Evolutionary conservation across 2,113 vertebrate species (phyloP), one percentile per base, ranked within the genome.

Genomic region (Onychostruthus taczanowskii): DNA sequence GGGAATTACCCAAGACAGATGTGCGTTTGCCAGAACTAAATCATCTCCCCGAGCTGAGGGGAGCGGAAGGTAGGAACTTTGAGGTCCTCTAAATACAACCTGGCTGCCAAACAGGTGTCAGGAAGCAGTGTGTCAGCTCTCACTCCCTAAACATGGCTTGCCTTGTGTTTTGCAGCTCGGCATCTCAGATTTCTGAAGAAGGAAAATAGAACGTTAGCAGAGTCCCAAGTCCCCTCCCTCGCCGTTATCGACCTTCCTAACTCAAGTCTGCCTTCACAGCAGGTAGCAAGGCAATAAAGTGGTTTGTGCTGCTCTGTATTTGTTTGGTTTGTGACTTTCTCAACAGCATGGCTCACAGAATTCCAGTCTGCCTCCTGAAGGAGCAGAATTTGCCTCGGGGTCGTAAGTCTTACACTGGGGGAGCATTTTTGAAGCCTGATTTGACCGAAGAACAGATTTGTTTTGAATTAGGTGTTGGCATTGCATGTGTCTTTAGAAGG

Each of bases 161-260:
- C 13, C 9, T 68, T 83, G 61, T 64, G 35, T 81, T 94, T 76
- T 94, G 52, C 93, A 98, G 98, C 56, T 9, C 86, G 87, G 91
- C 97, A 97, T 85, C 95, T 96, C 79, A 98, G 97, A 52, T 88
- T 97, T 39, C 82, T 95, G 69, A 98, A 94, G 88, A 98, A 98
- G 94, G 98, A 98, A 55, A 98, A 93, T 21, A 98, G 96, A 96
- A 93, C 16, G 5, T 59, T 96, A 88, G 93, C 91, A 35, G 98
- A 98, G 55, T 97, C 97, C 93, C 96, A 90, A 43, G 98, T 98
- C 43, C 98, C 98, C 7, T 98, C 98, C 47, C 97, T 98, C 27
- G 96, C 98, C 47, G 70, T 97, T 52, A 68, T 98, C 39, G 97
- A 98, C 55, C 87, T 96, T 41, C 97, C 96, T 14, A 89, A 86